Conservation (phyloP, 1,140 invertebrate genomes). For the Drosophila littoralis region DNA sequence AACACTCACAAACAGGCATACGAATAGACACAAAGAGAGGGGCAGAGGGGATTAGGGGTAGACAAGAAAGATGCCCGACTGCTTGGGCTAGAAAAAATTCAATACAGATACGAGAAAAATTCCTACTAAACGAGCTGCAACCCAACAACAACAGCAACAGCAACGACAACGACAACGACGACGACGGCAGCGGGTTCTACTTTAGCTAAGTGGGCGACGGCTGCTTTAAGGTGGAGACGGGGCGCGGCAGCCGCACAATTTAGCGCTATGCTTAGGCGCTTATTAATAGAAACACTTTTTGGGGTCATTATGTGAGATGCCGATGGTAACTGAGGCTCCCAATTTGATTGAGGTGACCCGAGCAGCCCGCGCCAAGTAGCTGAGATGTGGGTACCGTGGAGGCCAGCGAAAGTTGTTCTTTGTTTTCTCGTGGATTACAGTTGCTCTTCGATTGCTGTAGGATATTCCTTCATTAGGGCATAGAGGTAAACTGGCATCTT, state of each 20-base stretch:
- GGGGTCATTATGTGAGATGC: slow-evolving; percentile 41
- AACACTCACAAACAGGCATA: slow-evolving; percentile 8
- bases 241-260: slow-evolving; percentile 20
- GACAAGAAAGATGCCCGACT: slow-evolving; percentile 42
- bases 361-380: slow-evolving; percentile 17
- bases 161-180: not conserved
- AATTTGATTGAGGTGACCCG: slow-evolving; percentile 48
- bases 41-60: not conserved
- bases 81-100: slow-evolving; percentile 48
- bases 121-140: slow-evolving; percentile 35
- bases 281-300: slow-evolving; percentile 48
- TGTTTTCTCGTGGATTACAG: not conserved
- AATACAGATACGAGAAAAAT: slow-evolving; percentile 50
- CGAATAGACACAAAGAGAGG: slow-evolving; percentile 4
- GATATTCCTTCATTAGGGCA: slow-evolving; percentile 13
- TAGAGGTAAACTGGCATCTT: slow-evolving; percentile 2
- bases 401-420: slow-evolving; percentile 7
- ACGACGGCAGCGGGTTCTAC: slow-evolving; percentile 34
- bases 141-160: too few species aligned
- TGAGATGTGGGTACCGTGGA: slow-evolving; percentile 1
- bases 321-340: slow-evolving; percentile 14
- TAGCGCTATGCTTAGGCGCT: slow-evolving; percentile 31
- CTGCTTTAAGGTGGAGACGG: not conserved
- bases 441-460: slow-evolving; percentile 18
- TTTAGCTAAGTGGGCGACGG: slow-evolving; percentile 16